Percentiles rank a stretch among this genome's conserved stretches.
Conservation (phyloP, 2,888 invertebrate species). For the Eristalis pertinax region DNA sequence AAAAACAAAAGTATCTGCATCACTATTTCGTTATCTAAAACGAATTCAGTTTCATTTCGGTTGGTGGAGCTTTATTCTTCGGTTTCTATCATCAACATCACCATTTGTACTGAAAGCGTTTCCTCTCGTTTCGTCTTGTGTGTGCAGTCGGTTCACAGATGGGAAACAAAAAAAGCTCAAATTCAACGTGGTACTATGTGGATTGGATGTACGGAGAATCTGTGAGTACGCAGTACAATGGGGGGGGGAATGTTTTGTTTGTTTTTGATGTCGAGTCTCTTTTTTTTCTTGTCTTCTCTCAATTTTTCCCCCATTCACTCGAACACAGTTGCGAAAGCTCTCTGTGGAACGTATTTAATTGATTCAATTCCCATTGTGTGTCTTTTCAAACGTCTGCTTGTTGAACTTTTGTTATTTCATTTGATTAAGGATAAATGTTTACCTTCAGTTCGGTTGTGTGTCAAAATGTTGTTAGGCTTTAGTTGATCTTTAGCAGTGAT, state of each 20-base stretch:
- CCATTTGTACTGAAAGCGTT: slow-evolving; percentile 10
- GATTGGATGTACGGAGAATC: not conserved
- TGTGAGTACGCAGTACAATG: not conserved
- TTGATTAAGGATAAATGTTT: not conserved
- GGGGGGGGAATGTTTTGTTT: slow-evolving; percentile 29
- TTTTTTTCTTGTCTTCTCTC: not conserved
- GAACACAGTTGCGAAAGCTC: not conserved
- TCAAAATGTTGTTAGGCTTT: no score
- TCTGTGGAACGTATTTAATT: slow-evolving; percentile 66
- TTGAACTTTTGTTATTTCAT: not conserved
- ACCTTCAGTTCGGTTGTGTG: not conserved
- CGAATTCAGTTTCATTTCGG: slow-evolving; percentile 58
- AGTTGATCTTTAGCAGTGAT: not conserved
- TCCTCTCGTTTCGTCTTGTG: not conserved
- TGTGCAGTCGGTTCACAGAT: not conserved
- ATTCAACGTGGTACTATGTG: not conserved
- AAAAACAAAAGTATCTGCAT: slow-evolving; percentile 71
- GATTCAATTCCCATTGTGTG: slow-evolving; percentile 33
- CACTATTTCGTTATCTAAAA: slow-evolving; percentile 70
- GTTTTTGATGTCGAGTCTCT: not conserved
- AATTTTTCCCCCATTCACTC: not conserved
- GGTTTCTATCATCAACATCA: slow-evolving; percentile 1
- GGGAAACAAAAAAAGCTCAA: slow-evolving; percentile 26
- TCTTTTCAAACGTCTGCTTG: slow-evolving; percentile 11
- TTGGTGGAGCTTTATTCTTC: slow-evolving; percentile 55